Evolutionary conservation across 2,113 vertebrate species (phyloP), one percentile per base, ranked within the genome.

Genomic region (Anoplopoma fimbria): DNA sequence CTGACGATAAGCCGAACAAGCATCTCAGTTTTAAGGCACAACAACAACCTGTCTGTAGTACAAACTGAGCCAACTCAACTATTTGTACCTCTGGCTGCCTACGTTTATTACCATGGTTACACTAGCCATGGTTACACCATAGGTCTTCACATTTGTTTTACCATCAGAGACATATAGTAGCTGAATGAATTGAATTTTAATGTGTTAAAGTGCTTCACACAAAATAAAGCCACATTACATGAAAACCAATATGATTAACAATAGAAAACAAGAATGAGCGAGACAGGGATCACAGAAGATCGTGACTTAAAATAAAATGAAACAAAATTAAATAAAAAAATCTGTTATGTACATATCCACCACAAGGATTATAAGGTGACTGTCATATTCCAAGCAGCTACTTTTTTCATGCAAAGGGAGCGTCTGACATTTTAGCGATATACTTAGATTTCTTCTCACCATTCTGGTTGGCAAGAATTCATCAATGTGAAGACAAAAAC

Each of bases 221-320:
- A 63, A 60, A 83, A 83, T 77, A 57, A 84, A 72, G 70, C 19
- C 71, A 75, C 60, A 58, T 36, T 62, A 73, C 77, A 80, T 64
- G 4, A 89, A 75, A 63, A 82, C 21, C 69, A 89, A 73, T 55
- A 69, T 69, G 33, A 85, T 57, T 76, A 73, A 58, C 17, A 77
- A 61, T 29, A 75, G 23, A 75, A 42, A 67, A 68, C 1, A 69
- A 42, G 9, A 13, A 55, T 62, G 7, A 51, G 69, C 55, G 23
- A 49, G 17, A 68, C 7, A 27, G 45, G 12, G 31, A 13, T 87
- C 58, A 83, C 15, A 38, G 4, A 57, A 57, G 34, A 76, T 2
- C 8, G 38, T 45, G 17, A 64, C 64, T 47, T 4, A 64, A 51
- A 27, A 60, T 13, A 17, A 9, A 67, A 76, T 23, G 0, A 69